Evolutionary conservation across 1,140 invertebrate genomes (phyloP).

Genomic region (Nilaparvata lugens): DNA sequence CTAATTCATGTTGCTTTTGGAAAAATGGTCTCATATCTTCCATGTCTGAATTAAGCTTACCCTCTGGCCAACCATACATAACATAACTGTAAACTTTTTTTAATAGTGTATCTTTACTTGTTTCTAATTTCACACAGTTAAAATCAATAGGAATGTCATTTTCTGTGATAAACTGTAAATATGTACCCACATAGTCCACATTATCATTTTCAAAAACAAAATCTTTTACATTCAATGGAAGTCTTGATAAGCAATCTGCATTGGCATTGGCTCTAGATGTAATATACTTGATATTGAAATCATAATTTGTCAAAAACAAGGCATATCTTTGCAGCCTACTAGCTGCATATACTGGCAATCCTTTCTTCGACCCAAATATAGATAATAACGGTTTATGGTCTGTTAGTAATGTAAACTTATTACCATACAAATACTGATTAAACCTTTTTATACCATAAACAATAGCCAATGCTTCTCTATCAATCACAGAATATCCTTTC

Average conservation of each 20-base stretch:
- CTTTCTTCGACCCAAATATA: constrained; percentile 32
- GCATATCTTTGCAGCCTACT: constrained; percentile 29
- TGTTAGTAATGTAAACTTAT: constrained; percentile 35
- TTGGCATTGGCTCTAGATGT: constrained; percentile 23
- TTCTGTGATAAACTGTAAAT: constrained; percentile 4
- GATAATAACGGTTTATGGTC: constrained; percentile 38
- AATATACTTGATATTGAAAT: constrained; percentile 24
- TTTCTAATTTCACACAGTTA: constrained; percentile 5
- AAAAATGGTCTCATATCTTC: constrained; percentile 10
- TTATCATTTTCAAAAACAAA: constrained; percentile 1
- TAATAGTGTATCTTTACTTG: constrained; percentile 5
- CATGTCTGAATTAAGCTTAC: background rate
- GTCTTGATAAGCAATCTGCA: constrained; percentile 26
- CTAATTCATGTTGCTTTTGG: constrained; percentile 8
- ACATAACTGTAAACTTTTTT: background rate
- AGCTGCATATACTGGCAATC: constrained; percentile 31
- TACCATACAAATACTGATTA: constrained; percentile 40
- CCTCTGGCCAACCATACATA: constrained; percentile 3
- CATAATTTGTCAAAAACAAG: constrained; percentile 25
- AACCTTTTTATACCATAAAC: constrained; percentile 40
- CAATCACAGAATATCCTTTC: too few relatives aligned
- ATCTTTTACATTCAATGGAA: constrained; percentile 13
- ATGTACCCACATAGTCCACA: constrained; percentile 6
- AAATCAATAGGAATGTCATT: constrained; percentile 2
- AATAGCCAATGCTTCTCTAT: constrained; percentile 38